Evolutionary conservation across 1,140 invertebrate species (phyloP), one percentile per base, ranked within the genome.

Genomic region (Drosophila lacertosa): DNA sequence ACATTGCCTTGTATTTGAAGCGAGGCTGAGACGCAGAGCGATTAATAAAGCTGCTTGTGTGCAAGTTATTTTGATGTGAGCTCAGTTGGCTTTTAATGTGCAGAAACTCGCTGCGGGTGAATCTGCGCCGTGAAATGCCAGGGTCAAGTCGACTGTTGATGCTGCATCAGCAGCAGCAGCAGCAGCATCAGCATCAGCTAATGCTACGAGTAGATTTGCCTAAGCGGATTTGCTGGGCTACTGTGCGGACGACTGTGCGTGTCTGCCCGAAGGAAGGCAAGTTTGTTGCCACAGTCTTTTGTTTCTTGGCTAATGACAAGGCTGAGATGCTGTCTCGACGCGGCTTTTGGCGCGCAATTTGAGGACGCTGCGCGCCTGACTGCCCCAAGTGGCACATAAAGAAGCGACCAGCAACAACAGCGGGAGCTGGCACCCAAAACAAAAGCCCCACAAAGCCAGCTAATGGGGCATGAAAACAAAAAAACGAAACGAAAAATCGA

Each of bases 381-480:
- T 54, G 79, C 79, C 79, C 53, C 79, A 53, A 82, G 79, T 83
- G 70, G 45, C 80, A 67, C 79, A 79, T 67, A 74, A 75, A 83
- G 45, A 70, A 80, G 6, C 20, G n/a, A 24, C 11, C 42, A 29
- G 9, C 37, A 7, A 20, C 10, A 26, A 24, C 44, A 45, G 33
- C 13, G 57, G 63, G 9, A 57, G 55, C 64, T 67, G 74, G 51
- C 65, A 57, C 68, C 69, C 55, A 29, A 29, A 29, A 29, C 26
- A 69, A 70, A 78, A 74, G 48, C 48, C 37, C 32, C 58, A 47
- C 73, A 40, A 78, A 57, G 45, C 37, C 53, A 76, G 45, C 77
- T 81, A 81, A 81, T 81, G 73, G 68, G 53, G 67, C 78, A 77
- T 81, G 77, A 77, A 81, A 70, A 51, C 33, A 62, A 57, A 22